Conservation (phyloP, 1,140 invertebrate genomes). For the Batillaria attramentaria region DNA sequence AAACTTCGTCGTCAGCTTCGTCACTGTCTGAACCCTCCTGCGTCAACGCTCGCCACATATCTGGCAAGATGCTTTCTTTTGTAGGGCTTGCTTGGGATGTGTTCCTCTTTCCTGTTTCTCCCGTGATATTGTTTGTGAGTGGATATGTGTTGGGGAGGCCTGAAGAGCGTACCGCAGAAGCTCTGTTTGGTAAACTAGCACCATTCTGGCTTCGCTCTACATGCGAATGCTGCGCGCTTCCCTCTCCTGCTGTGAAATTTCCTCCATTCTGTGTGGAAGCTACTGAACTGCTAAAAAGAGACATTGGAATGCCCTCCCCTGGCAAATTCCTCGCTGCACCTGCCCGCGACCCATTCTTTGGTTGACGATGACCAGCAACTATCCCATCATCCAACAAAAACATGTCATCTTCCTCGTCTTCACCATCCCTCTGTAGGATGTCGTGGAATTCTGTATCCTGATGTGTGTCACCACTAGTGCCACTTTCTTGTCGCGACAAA, state of each 20-base stretch:
- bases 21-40: slow-evolving; percentile 9
- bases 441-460: neutral
- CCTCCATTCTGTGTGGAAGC: neutral
- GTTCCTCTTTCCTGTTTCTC: neutral
- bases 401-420: slow-evolving; percentile 15
- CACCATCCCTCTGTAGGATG: neutral
- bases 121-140: neutral
- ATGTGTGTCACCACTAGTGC: neutral
- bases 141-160: neutral
- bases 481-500: too few relatives aligned
- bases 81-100: neutral
- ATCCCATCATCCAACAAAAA: slow-evolving; percentile 21
- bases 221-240: neutral
- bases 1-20: neutral
- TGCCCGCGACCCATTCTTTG: neutral
- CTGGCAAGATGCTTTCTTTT: slow-evolving; percentile 18
- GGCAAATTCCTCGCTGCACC: neutral
- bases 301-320: slow-evolving; percentile 31
- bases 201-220: neutral
- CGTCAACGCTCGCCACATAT: neutral
- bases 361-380: neutral
- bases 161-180: neutral
- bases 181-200: neutral
- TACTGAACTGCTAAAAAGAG: neutral
- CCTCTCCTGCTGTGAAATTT: neutral